Evolutionary conservation across 2,888 invertebrate genomes (phyloP), one percentile per base, ranked within the genome.

Genomic region (Platerodrilus igneus): DNA sequence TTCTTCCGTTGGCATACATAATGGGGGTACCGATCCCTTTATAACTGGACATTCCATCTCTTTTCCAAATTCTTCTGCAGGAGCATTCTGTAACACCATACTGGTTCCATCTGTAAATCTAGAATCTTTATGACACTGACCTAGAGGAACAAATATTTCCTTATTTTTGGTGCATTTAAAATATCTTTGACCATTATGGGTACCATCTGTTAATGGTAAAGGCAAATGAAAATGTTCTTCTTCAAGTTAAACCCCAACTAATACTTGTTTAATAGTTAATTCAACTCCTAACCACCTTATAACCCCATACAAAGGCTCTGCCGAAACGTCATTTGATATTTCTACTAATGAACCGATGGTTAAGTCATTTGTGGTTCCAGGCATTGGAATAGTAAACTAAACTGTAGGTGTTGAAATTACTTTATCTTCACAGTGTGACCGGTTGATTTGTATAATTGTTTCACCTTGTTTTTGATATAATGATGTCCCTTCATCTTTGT

Each of bases 331-430:
- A n/a, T 86, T 78, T 15, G 78, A 74, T 7, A 93, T 86, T 70
- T 92, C 90, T 1, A 94, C 91, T 55, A 89, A 71, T 2, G 87
- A 87, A 1, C 91, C 93, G 11, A 91, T 76, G 20, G 81, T 82
- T 23, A 91, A 75, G 51, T 82, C 81, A 37, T 63, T 62, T 15
- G 67, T 67, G 14, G 63, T 58, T 10, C 63, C 65, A 2, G 63
- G 58, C 25, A 57, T 60, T 2, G 65, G 62, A 23, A 65, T 60
- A n/a, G n/a, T n/a, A n/a, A n/a, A n/a, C n/a, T n/a, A n/a, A n/a
- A n/a, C n/a, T n/a, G n/a, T n/a, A n/a, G n/a, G n/a, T n/a, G n/a
- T n/a, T n/a, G n/a, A n/a, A n/a, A n/a, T n/a, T n/a, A n/a, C n/a
- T n/a, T n/a, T n/a, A n/a, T n/a, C n/a, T n/a, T n/a, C n/a, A n/a